Evolutionary conservation across 2,888 invertebrate species (phyloP).

Genomic region (Temnothorax rugatulus): DNA sequence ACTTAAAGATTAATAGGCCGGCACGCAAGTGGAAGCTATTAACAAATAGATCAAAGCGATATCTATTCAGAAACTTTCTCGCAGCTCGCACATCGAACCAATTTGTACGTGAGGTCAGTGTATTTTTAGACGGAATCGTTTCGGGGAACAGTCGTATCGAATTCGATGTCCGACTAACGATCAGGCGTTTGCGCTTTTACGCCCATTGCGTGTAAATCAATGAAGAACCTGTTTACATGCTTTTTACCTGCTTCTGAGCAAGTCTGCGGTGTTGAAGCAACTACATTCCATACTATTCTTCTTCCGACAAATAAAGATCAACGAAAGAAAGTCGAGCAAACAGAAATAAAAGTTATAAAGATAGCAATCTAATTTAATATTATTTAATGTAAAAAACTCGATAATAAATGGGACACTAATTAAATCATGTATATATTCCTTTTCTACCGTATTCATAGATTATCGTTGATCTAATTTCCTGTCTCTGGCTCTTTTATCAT

Average conservation of each 20-base stretch:
- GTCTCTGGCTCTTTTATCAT: background rate
- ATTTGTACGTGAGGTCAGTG: conserved; percentile 53
- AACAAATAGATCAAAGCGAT: conserved; percentile 20
- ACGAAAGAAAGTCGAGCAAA: background rate
- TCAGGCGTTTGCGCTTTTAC: conserved; percentile 27
- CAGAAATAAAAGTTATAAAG: background rate
- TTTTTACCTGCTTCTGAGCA: conserved; percentile 17
- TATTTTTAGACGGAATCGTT: conserved; percentile 62
- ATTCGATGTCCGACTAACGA: conserved; percentile 11
- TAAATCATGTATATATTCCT: background rate
- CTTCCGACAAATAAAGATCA: background rate
- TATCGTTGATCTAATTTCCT: background rate
- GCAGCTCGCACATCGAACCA: background rate
- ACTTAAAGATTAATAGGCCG: conserved; percentile 10
- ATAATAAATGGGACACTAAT: background rate
- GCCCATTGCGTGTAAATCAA: conserved; percentile 26
- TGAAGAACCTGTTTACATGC: conserved; percentile 26
- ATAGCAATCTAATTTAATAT: background rate
- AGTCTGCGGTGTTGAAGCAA: background rate
- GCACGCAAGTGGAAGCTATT: conserved; percentile 2
- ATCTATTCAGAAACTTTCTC: conserved; percentile 9
- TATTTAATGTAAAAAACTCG: background rate
- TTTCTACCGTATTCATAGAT: background rate
- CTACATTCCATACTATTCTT: background rate
- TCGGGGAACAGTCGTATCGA: conserved; percentile 41